Evolutionary conservation across 2,888 invertebrate species (phyloP), one percentile per base, ranked within the genome.

Genomic region (Oscheius sp.): DNA sequence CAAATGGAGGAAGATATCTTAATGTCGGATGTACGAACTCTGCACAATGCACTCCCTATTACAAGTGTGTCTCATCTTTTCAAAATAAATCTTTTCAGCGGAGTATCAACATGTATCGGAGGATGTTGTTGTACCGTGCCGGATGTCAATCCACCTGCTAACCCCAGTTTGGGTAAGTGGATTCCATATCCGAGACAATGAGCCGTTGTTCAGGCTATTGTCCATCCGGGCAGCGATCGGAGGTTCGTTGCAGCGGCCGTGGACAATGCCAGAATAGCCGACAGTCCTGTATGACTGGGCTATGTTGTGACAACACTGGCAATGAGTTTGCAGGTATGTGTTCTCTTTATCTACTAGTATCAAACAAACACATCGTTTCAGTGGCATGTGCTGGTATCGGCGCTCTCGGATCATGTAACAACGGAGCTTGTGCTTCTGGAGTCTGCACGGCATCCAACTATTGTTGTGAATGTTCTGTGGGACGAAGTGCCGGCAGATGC

Each of bases 381-480:
- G 83, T 72, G 20, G 81, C 84, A 0, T 84, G 84, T 63, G 84
- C 83, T 6, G 84, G 84, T 12, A 68, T 73, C 22, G 67, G 73
- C 5, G 80, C 84, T 0, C 61, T 82, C 6, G 71, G 72, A 1
- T 72, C 75, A 1, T 84, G 84, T 62, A 54, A 66, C 3, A 56
- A 67, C 17, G 77, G 77, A 9, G 45, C 67, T 12, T 85, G 84
- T 67, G 24, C 62, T 17, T 45, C 51, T 8, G 76, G 75, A 2
- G 65, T 69, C 5, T 84, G 84, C 65, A 78, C 82, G 0, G 62
- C 84, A 0, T 78, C 83, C 32, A 82, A 83, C 50, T 84, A 82
- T 63, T 83, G 82, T 49, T 84, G 84, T 62, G 82, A 85, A 57
- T 84, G 84, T 67, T 73, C 78, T 2, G 80, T 77, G n/a, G 84